phyloP scores from a whole-genome alignment of 2,797 vertebrate genomes.

The Danio aesculapii region DNA sequence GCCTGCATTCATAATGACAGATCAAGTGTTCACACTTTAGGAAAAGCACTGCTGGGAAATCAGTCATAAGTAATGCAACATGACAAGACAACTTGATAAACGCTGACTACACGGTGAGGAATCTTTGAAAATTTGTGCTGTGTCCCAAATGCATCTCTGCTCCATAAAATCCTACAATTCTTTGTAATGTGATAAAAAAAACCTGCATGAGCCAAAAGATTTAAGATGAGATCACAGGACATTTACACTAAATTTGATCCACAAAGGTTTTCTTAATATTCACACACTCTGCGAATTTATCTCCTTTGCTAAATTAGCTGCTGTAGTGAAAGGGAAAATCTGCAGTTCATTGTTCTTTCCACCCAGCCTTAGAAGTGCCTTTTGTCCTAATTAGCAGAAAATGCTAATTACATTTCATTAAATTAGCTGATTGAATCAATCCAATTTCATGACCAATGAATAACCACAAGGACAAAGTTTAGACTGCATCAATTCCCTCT shows the following conservation, averaged over 20 bases:
- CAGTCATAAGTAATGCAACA: slow-evolving; percentile 20
- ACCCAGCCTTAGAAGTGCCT: background rate
- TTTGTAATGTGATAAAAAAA: background rate
- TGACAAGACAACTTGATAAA: slow-evolving; percentile 21
- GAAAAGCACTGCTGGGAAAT: slow-evolving; percentile 8
- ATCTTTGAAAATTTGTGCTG: background rate
- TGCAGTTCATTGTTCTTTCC: background rate
- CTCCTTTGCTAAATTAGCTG: background rate
- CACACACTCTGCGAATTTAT: background rate
- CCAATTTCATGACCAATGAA: background rate
- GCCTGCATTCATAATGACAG: slow-evolving; percentile 19
- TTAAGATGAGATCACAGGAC: background rate
- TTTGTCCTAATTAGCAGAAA: background rate
- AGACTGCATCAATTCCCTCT: background rate
- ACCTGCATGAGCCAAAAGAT: background rate
- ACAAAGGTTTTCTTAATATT: background rate
- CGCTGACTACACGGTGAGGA: background rate
- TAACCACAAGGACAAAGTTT: background rate
- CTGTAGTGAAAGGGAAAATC: background rate
- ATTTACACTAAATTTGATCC: background rate
- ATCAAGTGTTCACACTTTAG: slow-evolving; percentile 2
- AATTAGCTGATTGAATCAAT: background rate
- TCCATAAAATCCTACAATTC: slow-evolving; percentile 8
- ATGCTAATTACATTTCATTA: background rate
- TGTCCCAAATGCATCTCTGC: background rate